phyloP scores from a whole-genome alignment of 2,797 vertebrate species.

The Lindbergichthys nudifrons region DNA sequence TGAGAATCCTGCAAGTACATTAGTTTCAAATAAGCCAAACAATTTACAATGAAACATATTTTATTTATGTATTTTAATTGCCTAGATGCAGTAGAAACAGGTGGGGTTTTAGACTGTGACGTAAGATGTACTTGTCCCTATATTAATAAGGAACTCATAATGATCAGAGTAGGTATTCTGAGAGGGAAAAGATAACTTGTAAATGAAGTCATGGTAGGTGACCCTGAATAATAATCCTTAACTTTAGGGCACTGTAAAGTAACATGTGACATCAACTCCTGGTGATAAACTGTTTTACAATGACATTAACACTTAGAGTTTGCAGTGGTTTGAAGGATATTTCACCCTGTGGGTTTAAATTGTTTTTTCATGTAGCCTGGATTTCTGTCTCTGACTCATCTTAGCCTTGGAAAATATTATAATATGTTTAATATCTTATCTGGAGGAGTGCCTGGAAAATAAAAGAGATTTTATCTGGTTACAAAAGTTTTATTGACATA shows the following conservation, averaged over 20 bases:
- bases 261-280: slow-evolving; percentile 17
- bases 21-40: no score
- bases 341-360: not conserved
- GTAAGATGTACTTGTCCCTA: no score
- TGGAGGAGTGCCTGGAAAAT: not conserved
- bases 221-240: slow-evolving; percentile 19
- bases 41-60: no score
- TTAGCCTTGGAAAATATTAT: slow-evolving; percentile 2
- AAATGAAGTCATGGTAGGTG: not conserved
- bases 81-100: no score
- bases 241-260: slow-evolving; percentile 30
- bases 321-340: not conserved
- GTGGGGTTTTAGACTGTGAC: no score
- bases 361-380: not conserved
- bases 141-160: not conserved
- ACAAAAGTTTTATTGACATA: slow-evolving; percentile 11
- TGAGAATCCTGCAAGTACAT: no score
- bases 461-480: not conserved
- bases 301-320: not conserved
- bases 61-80: no score
- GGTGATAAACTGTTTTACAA: not conserved
- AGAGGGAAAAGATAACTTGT: not conserved
- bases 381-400: not conserved
- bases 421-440: not conserved
- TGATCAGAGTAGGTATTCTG: not conserved